Base-by-base conservation (phyloP, 35 echinoderm and acorn worm genomes). In the Holothuria glaberrima region DNA sequence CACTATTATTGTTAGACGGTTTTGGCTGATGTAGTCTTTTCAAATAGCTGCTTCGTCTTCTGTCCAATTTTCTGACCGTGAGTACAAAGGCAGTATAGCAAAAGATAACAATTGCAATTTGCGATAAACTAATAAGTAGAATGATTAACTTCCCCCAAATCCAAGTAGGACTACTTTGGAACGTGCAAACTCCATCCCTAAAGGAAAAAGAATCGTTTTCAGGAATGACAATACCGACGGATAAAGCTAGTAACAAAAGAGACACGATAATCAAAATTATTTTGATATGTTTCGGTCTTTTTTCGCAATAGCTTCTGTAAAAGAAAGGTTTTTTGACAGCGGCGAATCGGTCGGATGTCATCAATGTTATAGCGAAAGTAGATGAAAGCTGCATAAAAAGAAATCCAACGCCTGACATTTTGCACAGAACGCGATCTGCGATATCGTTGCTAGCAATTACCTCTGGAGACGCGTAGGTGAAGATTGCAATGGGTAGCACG, bases 271-370 rank as follows among this genome's bases (percentile, higher is more conserved):
- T 28, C 33, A 78, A 78, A 48, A 22, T 22, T 0, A 78, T 6
- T 28, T 48, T 78, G 74, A 78, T 41, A 5, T 78, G 25, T 48
- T 78, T 78, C 1, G 44, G 44, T 26, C 74, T 78, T 9, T 48
- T 78, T 50, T 78, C 74, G 21, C 74, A 78, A n/a, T 41, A 48
- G 20, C 22, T 78, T 48, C 35, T 41, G n/a, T 78, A 78, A 78
- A 78, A 78, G 74, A 78, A 52, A 6, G 74, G 74, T 48, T 48
- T 78, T 35, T 48, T 78, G 18, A 48, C 33, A 3, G 74, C 74
- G 38, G 50, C 38, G 33, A 78, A 78, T 48, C 74, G 20, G 26
- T 78, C 74, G 17, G 29, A 6, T 25, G 74, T 78, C 50, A 78
- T 48, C 38, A 78, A n/a, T 19, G 74, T 78, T 20, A 78, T 48